A percentile compares a stretch with the other conserved stretches of the same genome.
Evolutionary conservation across 2,888 invertebrate genomes (phyloP).

Genomic region (Tachystola acroxantha): DNA sequence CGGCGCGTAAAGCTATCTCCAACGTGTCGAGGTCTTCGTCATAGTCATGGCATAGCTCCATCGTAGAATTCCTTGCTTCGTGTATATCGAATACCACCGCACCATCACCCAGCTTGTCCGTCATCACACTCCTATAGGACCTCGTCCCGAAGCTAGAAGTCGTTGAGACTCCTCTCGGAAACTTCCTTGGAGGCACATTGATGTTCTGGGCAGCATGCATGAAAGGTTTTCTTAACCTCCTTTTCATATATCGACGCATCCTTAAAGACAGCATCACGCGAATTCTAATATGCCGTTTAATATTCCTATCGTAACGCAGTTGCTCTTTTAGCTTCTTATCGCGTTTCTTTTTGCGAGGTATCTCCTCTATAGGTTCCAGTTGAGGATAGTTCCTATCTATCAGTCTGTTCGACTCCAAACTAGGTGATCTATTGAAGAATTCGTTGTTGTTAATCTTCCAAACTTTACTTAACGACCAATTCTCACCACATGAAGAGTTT

Average conservation of each 20-base stretch:
- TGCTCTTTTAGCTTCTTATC: conserved; percentile 65
- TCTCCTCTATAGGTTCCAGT: conserved; percentile 61
- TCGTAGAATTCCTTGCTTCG: conserved; percentile 66
- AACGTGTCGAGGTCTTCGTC: conserved; percentile 68
- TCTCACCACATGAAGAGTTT: conserved; percentile 61
- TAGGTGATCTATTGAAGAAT: conserved; percentile 49
- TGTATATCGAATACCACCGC: conserved; percentile 66
- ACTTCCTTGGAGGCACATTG: conserved; percentile 54
- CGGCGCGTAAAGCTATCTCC: conserved; percentile 70
- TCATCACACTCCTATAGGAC: conserved; percentile 62
- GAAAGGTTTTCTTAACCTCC: conserved; percentile 42
- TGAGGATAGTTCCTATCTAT: conserved; percentile 38
- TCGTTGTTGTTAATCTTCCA: conserved; percentile 62
- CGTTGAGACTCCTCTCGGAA: conserved; percentile 48
- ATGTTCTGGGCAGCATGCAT: conserved; percentile 34
- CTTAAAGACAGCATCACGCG: conserved; percentile 83
- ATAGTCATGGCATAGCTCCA: conserved; percentile 69
- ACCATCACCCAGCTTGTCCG: conserved; percentile 59
- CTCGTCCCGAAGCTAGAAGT: conserved; percentile 64
- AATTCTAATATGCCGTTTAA: conserved; percentile 81
- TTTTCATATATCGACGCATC: conserved; percentile 75
- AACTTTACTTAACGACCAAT: conserved; percentile 73
- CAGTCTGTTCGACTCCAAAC: conserved; percentile 36
- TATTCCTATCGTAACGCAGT: conserved; percentile 75
- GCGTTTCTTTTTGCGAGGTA: conserved; percentile 47